These are phyloP conservation scores for Sapajus apella DNA, from an alignment of 2,113 vertebrate species.

Conservation along the genomic window DNA sequence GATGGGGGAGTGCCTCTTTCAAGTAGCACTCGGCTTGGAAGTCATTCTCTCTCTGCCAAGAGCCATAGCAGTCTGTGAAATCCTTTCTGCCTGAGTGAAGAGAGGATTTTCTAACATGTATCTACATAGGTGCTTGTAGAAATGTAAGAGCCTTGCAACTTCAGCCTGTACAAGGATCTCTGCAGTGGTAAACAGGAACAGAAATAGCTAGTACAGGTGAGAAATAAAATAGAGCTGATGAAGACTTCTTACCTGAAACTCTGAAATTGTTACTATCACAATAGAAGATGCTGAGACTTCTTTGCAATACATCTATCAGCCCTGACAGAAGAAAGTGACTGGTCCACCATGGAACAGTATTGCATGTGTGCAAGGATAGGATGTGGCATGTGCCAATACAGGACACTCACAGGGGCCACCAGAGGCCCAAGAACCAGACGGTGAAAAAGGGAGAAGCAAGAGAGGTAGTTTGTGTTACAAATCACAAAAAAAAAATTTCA, in stretches of 20 bases:
- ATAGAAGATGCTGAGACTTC: background rate
- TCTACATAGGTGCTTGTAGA: background rate
- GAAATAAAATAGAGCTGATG: background rate
- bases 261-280: background rate
- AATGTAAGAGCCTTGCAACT: background rate
- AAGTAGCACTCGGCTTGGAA: slow-evolving; percentile 41
- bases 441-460: background rate
- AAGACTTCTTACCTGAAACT: background rate
- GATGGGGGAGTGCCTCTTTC: slow-evolving; percentile 31
- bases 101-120: background rate
- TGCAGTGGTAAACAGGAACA: slow-evolving; percentile 6
- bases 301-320: background rate
- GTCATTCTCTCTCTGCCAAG: slow-evolving; percentile 42
- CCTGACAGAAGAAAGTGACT: background rate
- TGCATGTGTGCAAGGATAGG: background rate
- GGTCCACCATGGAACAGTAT: background rate
- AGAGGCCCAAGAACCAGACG: background rate
- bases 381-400: background rate
- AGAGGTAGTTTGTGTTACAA: background rate
- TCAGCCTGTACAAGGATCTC: background rate
- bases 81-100: slow-evolving; percentile 19
- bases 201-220: background rate
- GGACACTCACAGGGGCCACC: background rate
- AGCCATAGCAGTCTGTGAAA: background rate
- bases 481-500: background rate